phyloP scores from a whole-genome alignment of 2,113 vertebrate genomes.

The Dendropsophus ebraccatus region DNA sequence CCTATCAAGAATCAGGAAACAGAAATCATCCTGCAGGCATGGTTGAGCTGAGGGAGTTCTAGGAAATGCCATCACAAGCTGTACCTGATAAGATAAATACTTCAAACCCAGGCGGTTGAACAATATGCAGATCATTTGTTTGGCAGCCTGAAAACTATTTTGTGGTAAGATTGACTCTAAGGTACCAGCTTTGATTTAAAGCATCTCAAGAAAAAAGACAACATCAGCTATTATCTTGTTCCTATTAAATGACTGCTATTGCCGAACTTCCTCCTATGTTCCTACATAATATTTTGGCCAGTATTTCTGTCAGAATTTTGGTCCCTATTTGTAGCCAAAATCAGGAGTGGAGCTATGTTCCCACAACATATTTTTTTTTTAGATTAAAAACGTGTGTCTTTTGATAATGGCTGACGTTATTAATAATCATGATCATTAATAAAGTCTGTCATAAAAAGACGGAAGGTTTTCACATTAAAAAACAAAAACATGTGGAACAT shows the following conservation, averaged over 20 bases:
- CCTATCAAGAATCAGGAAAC: slow-evolving; percentile 74
- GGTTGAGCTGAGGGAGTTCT: slow-evolving; percentile 66
- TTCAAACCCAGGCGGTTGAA: slow-evolving; percentile 55
- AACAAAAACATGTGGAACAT: too few species aligned
- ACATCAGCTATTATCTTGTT: not conserved
- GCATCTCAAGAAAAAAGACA: not conserved
- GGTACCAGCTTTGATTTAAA: not conserved
- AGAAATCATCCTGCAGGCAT: slow-evolving; percentile 74
- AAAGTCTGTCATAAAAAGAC: too few species aligned
- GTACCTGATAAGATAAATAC: slow-evolving; percentile 70
- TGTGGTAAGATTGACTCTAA: not conserved
- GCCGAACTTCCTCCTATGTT: too few species aligned
- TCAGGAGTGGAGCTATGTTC: too few species aligned
- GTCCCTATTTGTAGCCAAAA: too few species aligned
- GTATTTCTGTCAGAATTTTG: too few species aligned
- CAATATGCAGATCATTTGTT: not conserved
- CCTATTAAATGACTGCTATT: not conserved
- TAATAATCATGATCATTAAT: too few species aligned
- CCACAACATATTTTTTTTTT: too few species aligned
- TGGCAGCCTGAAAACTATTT: not conserved
- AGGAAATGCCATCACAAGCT: slow-evolving; percentile 75
- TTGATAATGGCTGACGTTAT: too few species aligned
- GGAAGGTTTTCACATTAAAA: too few species aligned
- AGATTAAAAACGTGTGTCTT: too few species aligned
- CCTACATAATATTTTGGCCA: too few species aligned